These are phyloP conservation scores for Perdita meconis DNA, from an alignment of 2,888 invertebrate species.

Conservation along the genomic window DNA sequence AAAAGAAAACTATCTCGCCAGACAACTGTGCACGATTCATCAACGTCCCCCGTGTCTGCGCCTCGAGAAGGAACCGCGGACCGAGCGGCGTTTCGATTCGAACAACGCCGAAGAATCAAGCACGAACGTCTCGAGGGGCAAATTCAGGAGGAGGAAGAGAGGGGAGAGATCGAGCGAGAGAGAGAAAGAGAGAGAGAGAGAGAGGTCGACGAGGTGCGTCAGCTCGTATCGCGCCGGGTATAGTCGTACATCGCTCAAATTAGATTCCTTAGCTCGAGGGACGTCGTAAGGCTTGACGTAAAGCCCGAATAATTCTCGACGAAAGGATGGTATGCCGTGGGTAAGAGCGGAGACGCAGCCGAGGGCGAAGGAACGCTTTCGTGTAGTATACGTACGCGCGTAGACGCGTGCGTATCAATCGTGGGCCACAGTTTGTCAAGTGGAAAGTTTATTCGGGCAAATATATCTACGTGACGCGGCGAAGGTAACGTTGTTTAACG, in stretches of 20 bases:
- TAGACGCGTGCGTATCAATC: constrained; percentile 48
- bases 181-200: constrained; percentile 2
- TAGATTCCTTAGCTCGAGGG: constrained; percentile 76
- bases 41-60: no score
- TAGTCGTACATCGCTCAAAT: constrained; percentile 78
- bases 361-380: constrained; percentile 53
- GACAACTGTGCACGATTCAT: no score
- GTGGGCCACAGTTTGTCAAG: constrained; percentile 63
- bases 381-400: constrained; percentile 27
- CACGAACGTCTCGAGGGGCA: background rate
- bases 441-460: constrained; percentile 62
- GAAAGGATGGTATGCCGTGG: constrained; percentile 68
- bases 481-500: constrained; percentile 57
- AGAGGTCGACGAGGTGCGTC: constrained; percentile 33
- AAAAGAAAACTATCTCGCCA: no score
- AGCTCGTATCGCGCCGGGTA: constrained; percentile 37
- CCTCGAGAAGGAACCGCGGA: background rate
- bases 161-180: constrained; percentile 2
- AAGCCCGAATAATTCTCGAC: constrained; percentile 79
- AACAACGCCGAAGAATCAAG: background rate
- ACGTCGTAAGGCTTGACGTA: constrained; percentile 77
- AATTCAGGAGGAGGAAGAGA: background rate
- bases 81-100: background rate
- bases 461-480: constrained; percentile 52
- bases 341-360: constrained; percentile 34